phyloP scores from a whole-genome alignment of 1,140 invertebrate species.

The Vanessa atalanta region DNA sequence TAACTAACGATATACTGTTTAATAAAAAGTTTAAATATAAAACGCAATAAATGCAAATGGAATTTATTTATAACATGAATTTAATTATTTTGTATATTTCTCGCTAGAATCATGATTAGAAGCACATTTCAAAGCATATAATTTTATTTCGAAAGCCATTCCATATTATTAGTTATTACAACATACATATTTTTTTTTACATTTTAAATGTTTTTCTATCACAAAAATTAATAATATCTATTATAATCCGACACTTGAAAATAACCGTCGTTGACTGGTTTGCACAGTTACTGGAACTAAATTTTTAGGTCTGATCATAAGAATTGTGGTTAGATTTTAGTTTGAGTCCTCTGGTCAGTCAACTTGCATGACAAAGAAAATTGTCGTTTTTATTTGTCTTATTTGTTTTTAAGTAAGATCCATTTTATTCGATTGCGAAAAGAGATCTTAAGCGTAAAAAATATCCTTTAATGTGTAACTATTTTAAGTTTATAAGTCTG shows the following conservation, averaged over 20 bases:
- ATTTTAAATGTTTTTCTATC: constrained; percentile 1
- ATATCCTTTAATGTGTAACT: too few relatives aligned
- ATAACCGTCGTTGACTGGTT: neutral
- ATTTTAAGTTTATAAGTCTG: too few relatives aligned
- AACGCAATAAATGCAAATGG: constrained; percentile 15
- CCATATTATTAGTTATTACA: neutral
- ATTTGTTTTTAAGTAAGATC: too few relatives aligned
- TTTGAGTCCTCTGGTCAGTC: too few relatives aligned
- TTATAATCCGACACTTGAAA: neutral
- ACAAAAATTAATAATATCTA: constrained; percentile 1
- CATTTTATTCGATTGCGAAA: too few relatives aligned
- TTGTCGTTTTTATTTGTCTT: too few relatives aligned
- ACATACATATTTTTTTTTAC: constrained; percentile 3
- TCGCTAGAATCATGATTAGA: neutral
- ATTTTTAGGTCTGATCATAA: too few relatives aligned
- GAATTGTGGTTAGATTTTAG: too few relatives aligned
- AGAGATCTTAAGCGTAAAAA: too few relatives aligned
- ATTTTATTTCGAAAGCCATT: constrained; percentile 3
- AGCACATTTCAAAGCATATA: neutral
- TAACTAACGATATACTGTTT: neutral
- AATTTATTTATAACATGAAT: constrained; percentile 11
- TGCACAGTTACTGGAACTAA: too few relatives aligned
- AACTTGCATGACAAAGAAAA: too few relatives aligned
- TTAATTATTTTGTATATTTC: neutral
- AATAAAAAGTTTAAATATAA: constrained; percentile 2